A percentile compares a stretch with the other conserved stretches of the same genome.
phyloP scores from a whole-genome alignment of 2,888 invertebrate species.

The Orthosia gothica region DNA sequence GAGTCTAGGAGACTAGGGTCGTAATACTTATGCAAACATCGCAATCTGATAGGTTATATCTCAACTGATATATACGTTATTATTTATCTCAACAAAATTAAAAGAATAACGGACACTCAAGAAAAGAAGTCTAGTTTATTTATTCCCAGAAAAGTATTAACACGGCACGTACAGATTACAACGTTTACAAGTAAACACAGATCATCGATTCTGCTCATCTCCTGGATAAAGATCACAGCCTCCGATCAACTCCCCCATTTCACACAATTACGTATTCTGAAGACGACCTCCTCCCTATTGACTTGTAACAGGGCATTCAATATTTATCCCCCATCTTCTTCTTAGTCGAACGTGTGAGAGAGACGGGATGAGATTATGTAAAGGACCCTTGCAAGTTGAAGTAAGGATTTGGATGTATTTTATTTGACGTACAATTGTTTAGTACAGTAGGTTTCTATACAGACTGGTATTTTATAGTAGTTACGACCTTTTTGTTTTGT shows the following conservation, averaged over 20 bases:
- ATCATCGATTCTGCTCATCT: constrained; percentile 15
- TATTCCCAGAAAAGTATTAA: not conserved
- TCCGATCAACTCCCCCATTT: constrained; percentile 32
- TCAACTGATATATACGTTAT: too few relatives aligned
- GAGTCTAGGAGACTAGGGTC: not conserved
- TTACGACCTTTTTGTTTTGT: too few relatives aligned
- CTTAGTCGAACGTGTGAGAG: constrained; percentile 22
- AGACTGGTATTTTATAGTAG: not conserved
- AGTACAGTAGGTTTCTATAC: not conserved
- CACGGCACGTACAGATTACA: constrained; percentile 8
- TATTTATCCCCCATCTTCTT: constrained; percentile 43
- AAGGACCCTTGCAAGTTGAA: constrained; percentile 36
- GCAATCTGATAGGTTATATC: too few relatives aligned
- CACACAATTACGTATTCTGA: constrained; percentile 58
- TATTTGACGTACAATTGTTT: constrained; percentile 46
- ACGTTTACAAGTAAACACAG: constrained; percentile 21
- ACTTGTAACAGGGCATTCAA: constrained; percentile 63
- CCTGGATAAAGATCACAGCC: constrained; percentile 39
- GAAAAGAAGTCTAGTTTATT: not conserved
- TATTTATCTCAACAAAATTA: too few relatives aligned
- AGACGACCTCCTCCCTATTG: constrained; percentile 53
- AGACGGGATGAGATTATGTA: constrained; percentile 48
- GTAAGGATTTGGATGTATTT: constrained; percentile 42
- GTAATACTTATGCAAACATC: not conserved
- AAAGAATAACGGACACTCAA: too few relatives aligned